Evolutionary conservation across 2,113 vertebrate genomes (phyloP).

Genomic region (Pseudopodoces humilis): DNA sequence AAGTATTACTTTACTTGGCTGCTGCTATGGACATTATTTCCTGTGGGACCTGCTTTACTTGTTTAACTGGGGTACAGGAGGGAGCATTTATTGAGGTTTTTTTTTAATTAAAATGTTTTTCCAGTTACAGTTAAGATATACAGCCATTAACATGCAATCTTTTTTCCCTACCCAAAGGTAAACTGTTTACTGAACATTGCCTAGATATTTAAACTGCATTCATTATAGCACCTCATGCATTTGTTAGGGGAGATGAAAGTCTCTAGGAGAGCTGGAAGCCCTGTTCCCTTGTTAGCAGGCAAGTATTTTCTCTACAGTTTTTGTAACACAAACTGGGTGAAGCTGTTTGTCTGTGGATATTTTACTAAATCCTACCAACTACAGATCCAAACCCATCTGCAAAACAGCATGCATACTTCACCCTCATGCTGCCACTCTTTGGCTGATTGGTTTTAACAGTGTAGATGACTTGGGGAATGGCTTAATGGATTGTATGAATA

Average conservation of each 20-base stretch:
- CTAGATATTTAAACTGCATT: slow-evolving; percentile 48
- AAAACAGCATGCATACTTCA: slow-evolving; percentile 34
- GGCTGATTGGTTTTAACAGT: neutral
- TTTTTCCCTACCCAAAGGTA: neutral
- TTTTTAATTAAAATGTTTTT: neutral
- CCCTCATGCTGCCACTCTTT: slow-evolving; percentile 49
- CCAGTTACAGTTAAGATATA: slow-evolving; percentile 18
- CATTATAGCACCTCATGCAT: neutral
- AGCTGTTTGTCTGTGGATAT: slow-evolving; percentile 3
- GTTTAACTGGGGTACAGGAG: neutral
- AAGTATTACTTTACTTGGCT: neutral
- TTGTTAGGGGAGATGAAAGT: neutral
- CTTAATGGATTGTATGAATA: slow-evolving; percentile 10
- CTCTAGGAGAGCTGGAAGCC: neutral
- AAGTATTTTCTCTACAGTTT: slow-evolving; percentile 6
- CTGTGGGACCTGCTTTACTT: neutral
- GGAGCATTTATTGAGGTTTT: neutral
- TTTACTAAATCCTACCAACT: slow-evolving; percentile 9
- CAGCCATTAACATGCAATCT: slow-evolving; percentile 38
- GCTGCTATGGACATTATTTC: neutral
- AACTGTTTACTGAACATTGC: neutral
- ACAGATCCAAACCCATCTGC: slow-evolving; percentile 22
- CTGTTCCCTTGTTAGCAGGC: neutral
- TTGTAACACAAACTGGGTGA: slow-evolving; percentile 3
- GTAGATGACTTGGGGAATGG: neutral